Conservation (phyloP, 2,888 invertebrate genomes). For the Agapetus fuscipes region DNA sequence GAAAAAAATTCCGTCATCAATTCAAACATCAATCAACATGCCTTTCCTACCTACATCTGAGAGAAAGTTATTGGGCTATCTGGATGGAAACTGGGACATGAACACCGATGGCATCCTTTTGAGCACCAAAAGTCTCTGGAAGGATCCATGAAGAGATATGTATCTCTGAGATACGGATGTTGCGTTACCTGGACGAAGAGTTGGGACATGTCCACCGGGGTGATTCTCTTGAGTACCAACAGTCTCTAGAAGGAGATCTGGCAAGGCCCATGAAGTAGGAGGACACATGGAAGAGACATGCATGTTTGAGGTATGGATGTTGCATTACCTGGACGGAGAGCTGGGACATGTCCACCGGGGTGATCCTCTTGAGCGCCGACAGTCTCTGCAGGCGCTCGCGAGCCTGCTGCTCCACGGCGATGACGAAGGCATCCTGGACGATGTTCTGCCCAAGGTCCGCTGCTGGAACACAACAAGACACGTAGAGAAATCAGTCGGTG, state of each 20-base stretch:
- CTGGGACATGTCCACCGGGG: constrained; percentile 88
- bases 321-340: constrained; percentile 68
- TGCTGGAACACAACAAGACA: constrained; percentile 46
- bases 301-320: neutral
- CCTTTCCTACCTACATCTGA: too few species aligned
- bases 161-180: too few species aligned
- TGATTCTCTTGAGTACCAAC: constrained; percentile 85
- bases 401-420: constrained; percentile 94
- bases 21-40: too few species aligned
- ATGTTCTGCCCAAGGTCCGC: constrained; percentile 77
- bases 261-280: too few species aligned
- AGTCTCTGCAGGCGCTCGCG: constrained; percentile 85
- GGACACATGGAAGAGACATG: too few species aligned
- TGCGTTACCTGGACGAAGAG: constrained; percentile 68
- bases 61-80: too few species aligned
- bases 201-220: constrained; percentile 88
- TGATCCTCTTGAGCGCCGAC: constrained; percentile 85
- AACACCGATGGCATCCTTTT: too few species aligned
- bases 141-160: too few species aligned
- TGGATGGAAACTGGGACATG: too few species aligned
- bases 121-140: too few species aligned
- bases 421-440: constrained; percentile 95
- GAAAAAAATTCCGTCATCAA: too few species aligned
- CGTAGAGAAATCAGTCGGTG: too few species aligned
- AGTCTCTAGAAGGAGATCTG: constrained; percentile 86